Conservation (phyloP, 2,113 vertebrate species). For the Sialia sialis region DNA sequence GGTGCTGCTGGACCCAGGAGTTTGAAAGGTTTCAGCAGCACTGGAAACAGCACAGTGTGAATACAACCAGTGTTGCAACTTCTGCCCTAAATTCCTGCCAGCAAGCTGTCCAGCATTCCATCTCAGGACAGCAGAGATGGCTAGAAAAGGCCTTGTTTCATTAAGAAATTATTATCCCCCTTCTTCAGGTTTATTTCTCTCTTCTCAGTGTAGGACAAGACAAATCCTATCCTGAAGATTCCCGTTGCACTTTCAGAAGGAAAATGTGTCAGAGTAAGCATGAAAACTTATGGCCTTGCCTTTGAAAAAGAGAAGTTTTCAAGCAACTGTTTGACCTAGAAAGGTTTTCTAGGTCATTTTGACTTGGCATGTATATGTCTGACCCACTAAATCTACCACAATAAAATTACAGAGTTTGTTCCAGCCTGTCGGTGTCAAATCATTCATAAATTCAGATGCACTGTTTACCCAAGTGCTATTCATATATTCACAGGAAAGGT, state of each 20-base stretch:
- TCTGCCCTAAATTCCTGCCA: not conserved
- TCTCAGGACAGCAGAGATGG: not conserved
- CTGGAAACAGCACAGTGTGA: not conserved
- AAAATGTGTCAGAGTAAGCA: slow-evolving; percentile 47
- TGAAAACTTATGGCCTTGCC: not conserved
- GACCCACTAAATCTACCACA: slow-evolving; percentile 66
- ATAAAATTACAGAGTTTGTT: slow-evolving; percentile 36
- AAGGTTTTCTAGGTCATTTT: slow-evolving; percentile 74
- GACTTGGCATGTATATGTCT: slow-evolving; percentile 54
- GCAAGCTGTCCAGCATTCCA: not conserved
- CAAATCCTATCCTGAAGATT: slow-evolving; percentile 17
- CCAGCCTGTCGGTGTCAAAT: slow-evolving; percentile 46
- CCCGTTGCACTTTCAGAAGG: not conserved
- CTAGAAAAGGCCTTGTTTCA: not conserved
- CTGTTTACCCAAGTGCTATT: slow-evolving; percentile 41
- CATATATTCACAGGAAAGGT: slow-evolving; percentile 28
- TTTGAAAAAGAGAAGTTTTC: slow-evolving; percentile 38
- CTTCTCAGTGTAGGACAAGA: slow-evolving; percentile 13
- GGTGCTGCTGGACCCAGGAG: not conserved
- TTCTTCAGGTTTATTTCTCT: slow-evolving; percentile 5
- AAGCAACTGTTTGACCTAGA: slow-evolving; percentile 71
- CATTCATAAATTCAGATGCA: slow-evolving; percentile 59
- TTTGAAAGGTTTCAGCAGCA: not conserved
- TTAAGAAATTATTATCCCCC: not conserved
- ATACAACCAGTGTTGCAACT: not conserved